Evolutionary conservation across 1,140 invertebrate genomes (phyloP).

Genomic region (Galleria mellonella): DNA sequence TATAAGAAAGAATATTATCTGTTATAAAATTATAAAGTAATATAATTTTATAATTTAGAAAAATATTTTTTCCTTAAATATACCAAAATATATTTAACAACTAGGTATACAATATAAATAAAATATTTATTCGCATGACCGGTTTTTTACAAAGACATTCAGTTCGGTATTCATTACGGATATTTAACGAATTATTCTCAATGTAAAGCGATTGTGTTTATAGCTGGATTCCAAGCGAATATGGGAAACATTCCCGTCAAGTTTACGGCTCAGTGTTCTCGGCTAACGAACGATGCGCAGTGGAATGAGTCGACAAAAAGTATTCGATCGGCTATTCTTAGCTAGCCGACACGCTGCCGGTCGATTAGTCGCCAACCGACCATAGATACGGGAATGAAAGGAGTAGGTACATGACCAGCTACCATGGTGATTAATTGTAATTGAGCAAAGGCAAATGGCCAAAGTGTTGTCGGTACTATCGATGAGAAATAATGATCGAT

Average conservation of each 20-base stretch:
- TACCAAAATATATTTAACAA: too few relatives aligned
- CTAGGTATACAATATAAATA: too few relatives aligned
- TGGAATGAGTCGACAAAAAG: constrained; percentile 41
- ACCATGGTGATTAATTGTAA: too few relatives aligned
- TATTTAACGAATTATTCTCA: too few relatives aligned
- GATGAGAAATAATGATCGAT: not conserved
- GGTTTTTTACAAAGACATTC: too few relatives aligned
- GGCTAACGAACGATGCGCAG: constrained; percentile 21
- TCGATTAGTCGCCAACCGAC: constrained; percentile 26
- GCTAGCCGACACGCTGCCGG: constrained; percentile 17
- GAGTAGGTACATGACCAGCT: not conserved
- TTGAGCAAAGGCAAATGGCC: not conserved
- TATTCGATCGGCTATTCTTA: constrained; percentile 36
- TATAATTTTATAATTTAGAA: too few relatives aligned
- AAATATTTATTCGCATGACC: too few relatives aligned
- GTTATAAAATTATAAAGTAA: too few relatives aligned
- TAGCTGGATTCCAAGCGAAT: constrained; percentile 17
- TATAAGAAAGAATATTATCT: too few relatives aligned
- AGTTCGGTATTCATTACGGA: too few relatives aligned
- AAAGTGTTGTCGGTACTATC: not conserved
- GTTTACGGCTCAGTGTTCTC: constrained; percentile 14
- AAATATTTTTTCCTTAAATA: too few relatives aligned
- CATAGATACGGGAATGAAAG: constrained; percentile 4
- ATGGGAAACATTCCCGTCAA: constrained; percentile 33
- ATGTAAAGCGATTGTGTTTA: not conserved